phyloP scores from a whole-genome alignment of 2,888 invertebrate species.

The Myopa testacea region DNA sequence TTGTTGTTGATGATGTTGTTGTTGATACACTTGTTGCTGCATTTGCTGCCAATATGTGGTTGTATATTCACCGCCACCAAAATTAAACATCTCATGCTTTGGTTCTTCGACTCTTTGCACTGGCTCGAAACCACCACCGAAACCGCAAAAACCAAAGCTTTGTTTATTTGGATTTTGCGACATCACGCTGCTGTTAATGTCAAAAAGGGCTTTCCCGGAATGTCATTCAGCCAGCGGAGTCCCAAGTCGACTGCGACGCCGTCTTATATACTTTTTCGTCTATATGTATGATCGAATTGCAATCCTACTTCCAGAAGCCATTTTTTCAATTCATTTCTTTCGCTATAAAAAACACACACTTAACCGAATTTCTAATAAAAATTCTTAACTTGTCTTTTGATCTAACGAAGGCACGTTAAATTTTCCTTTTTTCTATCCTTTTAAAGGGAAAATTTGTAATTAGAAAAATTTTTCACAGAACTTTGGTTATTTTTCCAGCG shows the following conservation, averaged over 20 bases:
- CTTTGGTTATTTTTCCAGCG: slow-evolving; percentile 43
- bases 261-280: slow-evolving; percentile 43
- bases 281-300: slow-evolving; percentile 35
- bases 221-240: slow-evolving; percentile 23
- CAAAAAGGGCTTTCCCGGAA: slow-evolving; percentile 34
- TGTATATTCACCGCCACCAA: slow-evolving; percentile 19
- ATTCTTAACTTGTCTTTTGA: slow-evolving; percentile 37
- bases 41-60: slow-evolving; percentile 26
- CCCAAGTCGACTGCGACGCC: slow-evolving; percentile 22
- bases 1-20: slow-evolving; percentile 31
- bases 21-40: slow-evolving; percentile 34
- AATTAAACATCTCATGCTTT: slow-evolving; percentile 6
- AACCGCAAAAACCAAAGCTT: slow-evolving; percentile 25
- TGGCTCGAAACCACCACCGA: background rate
- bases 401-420: slow-evolving; percentile 42
- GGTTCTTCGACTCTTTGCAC: background rate
- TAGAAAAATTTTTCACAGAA: slow-evolving; percentile 40
- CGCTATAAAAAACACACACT: slow-evolving; percentile 23
- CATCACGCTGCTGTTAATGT: slow-evolving; percentile 34
- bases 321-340: slow-evolving; percentile 39
- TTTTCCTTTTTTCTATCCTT: slow-evolving; percentile 36
- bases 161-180: slow-evolving; percentile 47
- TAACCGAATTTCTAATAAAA: slow-evolving; percentile 30
- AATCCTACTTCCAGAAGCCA: slow-evolving; percentile 25
- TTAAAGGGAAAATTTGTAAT: slow-evolving; percentile 32